Evolutionary conservation across 2,113 vertebrate species (phyloP).

Genomic region (Bufo bufo): DNA sequence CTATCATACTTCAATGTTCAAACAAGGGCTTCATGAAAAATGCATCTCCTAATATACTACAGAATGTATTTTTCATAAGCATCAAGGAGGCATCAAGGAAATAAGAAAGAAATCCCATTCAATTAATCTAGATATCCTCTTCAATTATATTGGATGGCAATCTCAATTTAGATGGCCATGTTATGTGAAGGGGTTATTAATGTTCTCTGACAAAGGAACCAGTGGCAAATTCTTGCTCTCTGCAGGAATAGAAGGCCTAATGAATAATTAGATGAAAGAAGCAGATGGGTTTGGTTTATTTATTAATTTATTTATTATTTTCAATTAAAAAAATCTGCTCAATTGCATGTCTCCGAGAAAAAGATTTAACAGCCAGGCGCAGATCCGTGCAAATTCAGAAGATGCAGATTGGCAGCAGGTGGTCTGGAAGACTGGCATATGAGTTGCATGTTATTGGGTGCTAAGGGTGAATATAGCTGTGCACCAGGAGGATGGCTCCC

Average conservation of each 20-base stretch:
- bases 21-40: slow-evolving; percentile 32
- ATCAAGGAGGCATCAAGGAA: slow-evolving; percentile 31
- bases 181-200: slow-evolving; percentile 24
- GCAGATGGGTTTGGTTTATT: slow-evolving; percentile 7
- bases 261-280: slow-evolving; percentile 12
- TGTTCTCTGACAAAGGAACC: slow-evolving; percentile 21
- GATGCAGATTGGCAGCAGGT: background rate
- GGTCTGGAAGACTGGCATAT: background rate
- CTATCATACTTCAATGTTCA: slow-evolving; percentile 24
- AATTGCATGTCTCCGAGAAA: background rate
- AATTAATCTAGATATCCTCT: slow-evolving; percentile 18
- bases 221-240: background rate
- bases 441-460: background rate
- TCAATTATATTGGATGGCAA: slow-evolving; percentile 21
- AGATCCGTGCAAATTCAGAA: background rate
- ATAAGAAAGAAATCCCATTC: slow-evolving; percentile 8
- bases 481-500: too few species aligned
- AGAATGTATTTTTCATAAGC: slow-evolving; percentile 16
- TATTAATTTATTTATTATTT: slow-evolving; percentile 20
- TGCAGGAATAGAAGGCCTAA: slow-evolving; percentile 15
- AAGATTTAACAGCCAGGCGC: background rate
- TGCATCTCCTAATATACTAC: slow-evolving; percentile 23
- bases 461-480: background rate
- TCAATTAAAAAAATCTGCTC: slow-evolving; percentile 13
- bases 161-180: slow-evolving; percentile 4